Evolutionary conservation across 1,140 invertebrate genomes (phyloP).

Genomic region (Drosophila quadrilineata): DNA sequence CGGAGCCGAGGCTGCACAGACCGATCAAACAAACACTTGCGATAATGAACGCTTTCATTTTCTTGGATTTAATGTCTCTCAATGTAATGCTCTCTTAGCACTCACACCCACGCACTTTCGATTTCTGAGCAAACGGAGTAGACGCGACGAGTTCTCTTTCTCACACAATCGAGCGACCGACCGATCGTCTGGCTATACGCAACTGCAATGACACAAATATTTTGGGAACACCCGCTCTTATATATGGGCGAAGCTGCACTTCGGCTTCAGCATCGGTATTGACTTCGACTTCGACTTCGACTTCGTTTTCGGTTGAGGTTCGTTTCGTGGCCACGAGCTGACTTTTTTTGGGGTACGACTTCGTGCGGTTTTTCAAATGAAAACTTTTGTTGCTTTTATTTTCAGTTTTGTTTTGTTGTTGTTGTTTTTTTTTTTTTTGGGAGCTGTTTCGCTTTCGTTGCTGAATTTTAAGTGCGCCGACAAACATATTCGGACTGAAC

Average conservation of each 20-base stretch:
- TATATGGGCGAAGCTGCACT: conserved; percentile 41
- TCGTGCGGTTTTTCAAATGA: conserved; percentile 10
- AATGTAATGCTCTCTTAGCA: conserved; percentile 15
- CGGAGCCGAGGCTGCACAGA: conserved; percentile 82
- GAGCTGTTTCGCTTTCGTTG: conserved; percentile 32
- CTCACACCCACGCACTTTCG: conserved; percentile 61
- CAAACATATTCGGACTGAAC: conserved; percentile 19
- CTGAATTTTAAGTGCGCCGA: conserved; percentile 62
- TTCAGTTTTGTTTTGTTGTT: too few relatives aligned
- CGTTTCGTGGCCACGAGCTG: too few relatives aligned
- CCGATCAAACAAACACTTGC: conserved; percentile 81
- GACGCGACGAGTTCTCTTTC: conserved; percentile 32
- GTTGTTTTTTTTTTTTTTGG: conserved; percentile 24
- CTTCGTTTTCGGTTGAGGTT: neutral
- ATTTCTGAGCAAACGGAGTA: too few relatives aligned
- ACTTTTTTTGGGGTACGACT: neutral
- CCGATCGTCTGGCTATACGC: conserved; percentile 53
- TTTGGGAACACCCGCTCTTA: conserved; percentile 57
- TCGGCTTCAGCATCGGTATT: neutral
- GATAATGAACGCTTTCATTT: conserved; percentile 82
- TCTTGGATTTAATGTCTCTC: conserved; percentile 18
- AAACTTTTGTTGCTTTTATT: too few relatives aligned
- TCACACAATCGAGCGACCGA: conserved; percentile 40
- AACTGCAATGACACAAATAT: conserved; percentile 73
- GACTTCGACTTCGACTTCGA: neutral